phyloP scores from a whole-genome alignment of 2,113 vertebrate species.

The Triplophysa dalaica region DNA sequence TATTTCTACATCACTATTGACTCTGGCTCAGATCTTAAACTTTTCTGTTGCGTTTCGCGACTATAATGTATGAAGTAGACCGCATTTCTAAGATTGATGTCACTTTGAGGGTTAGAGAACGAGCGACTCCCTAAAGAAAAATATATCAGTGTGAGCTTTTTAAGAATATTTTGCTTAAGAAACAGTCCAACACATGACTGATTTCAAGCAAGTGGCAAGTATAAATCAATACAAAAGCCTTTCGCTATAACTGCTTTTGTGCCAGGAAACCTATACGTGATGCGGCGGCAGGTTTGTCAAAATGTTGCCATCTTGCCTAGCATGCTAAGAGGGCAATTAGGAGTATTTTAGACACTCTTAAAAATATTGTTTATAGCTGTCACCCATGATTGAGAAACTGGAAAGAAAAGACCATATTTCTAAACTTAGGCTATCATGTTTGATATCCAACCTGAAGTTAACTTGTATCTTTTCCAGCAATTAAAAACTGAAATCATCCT shows the following conservation, averaged over 20 bases:
- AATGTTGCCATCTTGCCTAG: slow-evolving; percentile 32
- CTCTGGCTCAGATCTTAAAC: slow-evolving; percentile 44
- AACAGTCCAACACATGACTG: slow-evolving; percentile 33
- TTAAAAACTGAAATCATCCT: not conserved
- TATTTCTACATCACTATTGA: slow-evolving; percentile 48
- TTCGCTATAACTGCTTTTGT: not conserved
- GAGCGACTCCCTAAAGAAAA: slow-evolving; percentile 10
- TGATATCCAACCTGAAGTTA: not conserved
- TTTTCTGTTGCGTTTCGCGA: slow-evolving; percentile 10
- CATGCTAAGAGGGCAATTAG: slow-evolving; percentile 5
- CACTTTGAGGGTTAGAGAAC: not conserved
- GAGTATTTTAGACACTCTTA: not conserved
- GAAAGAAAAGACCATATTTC: not conserved
- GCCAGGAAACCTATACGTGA: slow-evolving; percentile 22
- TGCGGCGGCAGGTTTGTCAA: slow-evolving; percentile 14
- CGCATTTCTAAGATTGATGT: slow-evolving; percentile 49
- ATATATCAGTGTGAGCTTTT: slow-evolving; percentile 22
- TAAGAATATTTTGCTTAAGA: slow-evolving; percentile 28
- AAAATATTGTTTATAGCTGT: slow-evolving; percentile 5
- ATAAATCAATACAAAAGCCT: slow-evolving; percentile 34
- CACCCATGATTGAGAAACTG: not conserved
- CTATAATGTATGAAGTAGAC: slow-evolving; percentile 12
- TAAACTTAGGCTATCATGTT: not conserved
- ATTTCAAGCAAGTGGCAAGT: slow-evolving; percentile 19
- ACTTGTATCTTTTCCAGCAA: not conserved